Conservation (phyloP, 2,797 vertebrate species). For the Anguilla megastoma region DNA sequence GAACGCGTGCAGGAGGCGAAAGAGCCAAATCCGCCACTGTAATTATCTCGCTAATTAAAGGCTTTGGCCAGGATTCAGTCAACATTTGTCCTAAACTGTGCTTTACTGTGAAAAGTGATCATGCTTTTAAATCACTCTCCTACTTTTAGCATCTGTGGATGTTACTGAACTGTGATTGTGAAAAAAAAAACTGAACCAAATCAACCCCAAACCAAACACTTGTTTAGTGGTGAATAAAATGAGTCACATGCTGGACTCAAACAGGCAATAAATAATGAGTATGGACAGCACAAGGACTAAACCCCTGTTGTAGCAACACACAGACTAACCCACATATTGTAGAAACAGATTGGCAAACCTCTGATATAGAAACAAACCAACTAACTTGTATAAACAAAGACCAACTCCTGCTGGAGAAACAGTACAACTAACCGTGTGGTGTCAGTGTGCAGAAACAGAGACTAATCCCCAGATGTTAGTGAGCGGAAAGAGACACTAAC, state of each 20-base stretch:
- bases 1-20: neutral
- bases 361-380: neutral
- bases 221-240: too few relatives aligned
- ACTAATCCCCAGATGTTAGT: neutral
- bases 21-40: neutral
- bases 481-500: neutral
- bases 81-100: neutral
- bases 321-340: neutral
- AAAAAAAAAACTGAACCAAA: neutral
- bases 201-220: too few relatives aligned
- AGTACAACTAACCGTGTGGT: too few relatives aligned
- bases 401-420: neutral
- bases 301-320: neutral
- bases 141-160: neutral
- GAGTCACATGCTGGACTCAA: neutral
- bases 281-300: neutral
- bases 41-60: neutral
- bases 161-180: neutral
- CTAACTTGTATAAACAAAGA: neutral
- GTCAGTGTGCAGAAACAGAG: neutral
- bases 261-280: conserved; percentile 19
- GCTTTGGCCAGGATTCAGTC: neutral
- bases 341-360: neutral
- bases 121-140: neutral
- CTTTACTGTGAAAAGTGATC: neutral